Evolutionary conservation across 2,113 vertebrate genomes (phyloP), one percentile per base, ranked within the genome.

Genomic region (Paramisgurnus dabryanus): DNA sequence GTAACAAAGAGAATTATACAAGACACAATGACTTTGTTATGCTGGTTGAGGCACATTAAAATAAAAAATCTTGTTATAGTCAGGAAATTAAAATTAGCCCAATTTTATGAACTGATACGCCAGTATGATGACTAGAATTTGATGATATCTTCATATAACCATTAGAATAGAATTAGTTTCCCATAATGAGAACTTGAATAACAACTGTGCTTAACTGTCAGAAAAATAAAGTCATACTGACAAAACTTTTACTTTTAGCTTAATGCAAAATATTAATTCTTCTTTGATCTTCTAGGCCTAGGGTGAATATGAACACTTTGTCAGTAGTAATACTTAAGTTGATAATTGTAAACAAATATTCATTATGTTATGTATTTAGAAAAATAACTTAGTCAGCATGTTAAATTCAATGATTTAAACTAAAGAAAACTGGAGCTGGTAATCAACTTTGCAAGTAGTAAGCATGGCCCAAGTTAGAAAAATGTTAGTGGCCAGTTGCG

Each of bases 241-340:
- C 50, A 45, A 45, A 45, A 1, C 2, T 45, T 7, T 8, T 4
- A 7, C 43, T 7, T 22, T 34, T 15, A 34, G 5, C 12, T 15
- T 7, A 0, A 69, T 8, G 67, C 12, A 34, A 41, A 41, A 7
- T 12, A 57, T 40, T 6, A 10, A 3, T 15, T 17, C 6, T 17
- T 34, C 15, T 5, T 53, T 53, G n/a, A 9, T 17, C 39, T 71
- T 57, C 27, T 13, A 10, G 5, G 27, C n/a, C n/a, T 18, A 71
- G 9, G 49, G 12, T 50, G 49, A 71, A 73, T 22, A 73, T 73
- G 53, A 58, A 12, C 10, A 58, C 5, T 72, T 53, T 58, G 53
- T 73, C 70, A 13, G 70, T 22, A 7, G 12, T 69, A 69, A 73
- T 11, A 73, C 53, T 72, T 58, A 15, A 69, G 68, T 71, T 71